Percentiles rank a stretch among this genome's conserved stretches.
Conservation (phyloP, 2,888 invertebrate species). For the Eulithis testata region DNA sequence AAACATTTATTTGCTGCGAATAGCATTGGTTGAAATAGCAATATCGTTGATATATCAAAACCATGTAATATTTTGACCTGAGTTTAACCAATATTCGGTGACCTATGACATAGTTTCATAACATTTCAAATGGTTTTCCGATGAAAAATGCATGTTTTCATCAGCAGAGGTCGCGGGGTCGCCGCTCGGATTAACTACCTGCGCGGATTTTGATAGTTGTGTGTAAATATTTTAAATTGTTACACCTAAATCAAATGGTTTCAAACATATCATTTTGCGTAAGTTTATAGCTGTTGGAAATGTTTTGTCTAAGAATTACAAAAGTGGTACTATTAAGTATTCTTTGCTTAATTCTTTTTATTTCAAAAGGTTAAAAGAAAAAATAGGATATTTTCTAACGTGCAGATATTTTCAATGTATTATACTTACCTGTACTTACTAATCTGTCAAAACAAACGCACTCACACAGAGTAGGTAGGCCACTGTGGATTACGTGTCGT, state of each 20-base stretch:
- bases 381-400: no score
- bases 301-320: background rate
- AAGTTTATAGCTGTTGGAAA: slow-evolving; percentile 1
- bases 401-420: no score
- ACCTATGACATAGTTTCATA: slow-evolving; percentile 72
- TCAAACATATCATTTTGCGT: background rate
- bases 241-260: slow-evolving; percentile 1
- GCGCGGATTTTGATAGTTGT: slow-evolving; percentile 20
- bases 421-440: no score
- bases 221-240: slow-evolving; percentile 23
- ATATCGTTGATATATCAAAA: slow-evolving; percentile 21
- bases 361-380: no score
- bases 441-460: no score
- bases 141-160: slow-evolving; percentile 67
- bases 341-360: no score
- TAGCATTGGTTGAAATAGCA: slow-evolving; percentile 17
- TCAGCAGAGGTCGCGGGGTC: slow-evolving; percentile 58
- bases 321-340: background rate
- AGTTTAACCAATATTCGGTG: slow-evolving; percentile 66
- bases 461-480: no score
- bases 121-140: slow-evolving; percentile 55
- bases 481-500: no score
- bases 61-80: slow-evolving; percentile 22
- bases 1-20: slow-evolving; percentile 35
- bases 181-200: slow-evolving; percentile 15